Evolutionary conservation across 1,140 invertebrate genomes (phyloP).

Genomic region (Drosophila punjabiensis): DNA sequence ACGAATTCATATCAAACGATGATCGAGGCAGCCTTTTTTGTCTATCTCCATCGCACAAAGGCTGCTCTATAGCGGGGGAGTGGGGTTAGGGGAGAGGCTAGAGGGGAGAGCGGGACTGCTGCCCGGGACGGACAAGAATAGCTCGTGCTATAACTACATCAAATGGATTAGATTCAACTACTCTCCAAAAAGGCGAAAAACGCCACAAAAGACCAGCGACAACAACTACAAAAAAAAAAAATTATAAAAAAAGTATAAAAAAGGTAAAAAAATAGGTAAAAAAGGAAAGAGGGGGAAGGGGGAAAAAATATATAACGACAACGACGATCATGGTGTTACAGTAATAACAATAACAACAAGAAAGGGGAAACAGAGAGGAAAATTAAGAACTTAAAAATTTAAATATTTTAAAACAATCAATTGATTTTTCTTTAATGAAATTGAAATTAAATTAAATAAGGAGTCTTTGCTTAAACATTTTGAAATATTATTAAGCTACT

Average conservation of each 20-base stretch:
- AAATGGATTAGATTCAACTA: conserved; percentile 84
- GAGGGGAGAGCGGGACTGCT: background rate
- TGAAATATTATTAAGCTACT: no score
- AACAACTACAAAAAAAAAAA: conserved; percentile 8
- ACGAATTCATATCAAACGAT: conserved; percentile 84
- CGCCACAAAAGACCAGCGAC: conserved; percentile 71
- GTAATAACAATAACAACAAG: conserved; percentile 30
- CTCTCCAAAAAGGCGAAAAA: conserved; percentile 81
- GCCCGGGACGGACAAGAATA: conserved; percentile 71
- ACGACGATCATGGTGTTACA: conserved; percentile 50
- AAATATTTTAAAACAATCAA: no score
- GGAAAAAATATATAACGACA: conserved; percentile 24
- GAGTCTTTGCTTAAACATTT: no score
- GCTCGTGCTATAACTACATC: conserved; percentile 84
- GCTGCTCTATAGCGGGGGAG: background rate
- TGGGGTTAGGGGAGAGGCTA: background rate
- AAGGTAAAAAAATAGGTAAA: background rate
- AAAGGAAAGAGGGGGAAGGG: background rate
- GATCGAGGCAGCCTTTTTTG: conserved; percentile 79
- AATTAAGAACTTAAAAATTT: no score
- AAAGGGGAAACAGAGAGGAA: conserved; percentile 12
- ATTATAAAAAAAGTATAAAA: background rate
- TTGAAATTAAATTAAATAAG: no score
- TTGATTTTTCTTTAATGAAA: no score
- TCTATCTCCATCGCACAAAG: conserved; percentile 62